These are phyloP conservation scores for Epinotia brunnichana DNA, from an alignment of 2,888 invertebrate species.

Conservation along the genomic window DNA sequence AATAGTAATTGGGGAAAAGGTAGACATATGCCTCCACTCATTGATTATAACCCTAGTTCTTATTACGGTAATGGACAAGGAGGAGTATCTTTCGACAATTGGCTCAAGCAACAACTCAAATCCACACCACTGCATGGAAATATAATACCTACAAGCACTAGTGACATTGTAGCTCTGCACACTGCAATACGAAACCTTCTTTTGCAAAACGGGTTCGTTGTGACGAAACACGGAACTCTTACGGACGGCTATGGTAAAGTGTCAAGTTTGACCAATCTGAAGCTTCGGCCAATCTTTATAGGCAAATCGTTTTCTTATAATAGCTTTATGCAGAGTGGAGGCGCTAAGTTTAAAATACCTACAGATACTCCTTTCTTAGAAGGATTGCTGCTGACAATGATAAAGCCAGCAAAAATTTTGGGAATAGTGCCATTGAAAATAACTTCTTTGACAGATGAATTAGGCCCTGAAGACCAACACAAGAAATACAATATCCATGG, in stretches of 20 bases:
- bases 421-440: conserved; percentile 64
- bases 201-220: conserved; percentile 54
- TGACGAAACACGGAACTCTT: conserved; percentile 54
- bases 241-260: conserved; percentile 54
- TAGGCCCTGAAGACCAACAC: not conserved
- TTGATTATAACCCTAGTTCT: not conserved
- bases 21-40: not conserved
- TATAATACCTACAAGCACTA: conserved; percentile 45
- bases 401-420: conserved; percentile 59
- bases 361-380: conserved; percentile 55
- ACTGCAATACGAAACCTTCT: conserved; percentile 56
- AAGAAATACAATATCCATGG: conserved; percentile 11
- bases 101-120: conserved; percentile 58
- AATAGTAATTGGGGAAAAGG: not conserved
- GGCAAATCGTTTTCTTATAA: conserved; percentile 56
- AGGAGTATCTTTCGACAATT: conserved; percentile 50
- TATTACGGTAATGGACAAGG: not conserved
- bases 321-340: conserved; percentile 46
- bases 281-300: conserved; percentile 62
- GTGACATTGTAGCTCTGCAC: conserved; percentile 53
- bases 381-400: conserved; percentile 58
- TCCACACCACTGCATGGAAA: conserved; percentile 47
- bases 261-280: conserved; percentile 55
- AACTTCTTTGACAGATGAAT: conserved; percentile 47
- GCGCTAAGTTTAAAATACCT: conserved; percentile 45